Evolutionary conservation across 2,797 vertebrate species (phyloP), one percentile per base, ranked within the genome.

Genomic region (Myotis vivesi): DNA sequence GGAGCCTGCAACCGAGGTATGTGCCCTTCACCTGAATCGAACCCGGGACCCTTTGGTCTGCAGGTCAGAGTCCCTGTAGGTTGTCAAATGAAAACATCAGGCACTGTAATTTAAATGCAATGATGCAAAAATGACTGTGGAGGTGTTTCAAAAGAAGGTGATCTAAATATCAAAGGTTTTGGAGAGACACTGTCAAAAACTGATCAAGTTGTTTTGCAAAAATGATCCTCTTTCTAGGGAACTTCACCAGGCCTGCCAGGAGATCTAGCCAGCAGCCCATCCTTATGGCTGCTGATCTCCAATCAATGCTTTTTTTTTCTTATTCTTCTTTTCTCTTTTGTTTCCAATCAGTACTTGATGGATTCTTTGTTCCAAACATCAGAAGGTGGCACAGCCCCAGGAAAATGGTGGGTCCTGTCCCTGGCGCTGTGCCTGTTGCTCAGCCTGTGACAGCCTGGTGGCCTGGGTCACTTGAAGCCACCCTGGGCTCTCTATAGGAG

Each of bases 341-440:
- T 46, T 13, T 46, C 13, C 13, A 0, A 6, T 3, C 23, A 9
- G 8, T 15, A 3, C 1, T 1, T 4, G 23, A 46, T 6, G 38
- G 38, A n/a, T 36, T 68, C 17, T 46, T 57, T 57, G 77, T 82
- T 75, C 49, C 19, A 46, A 51, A 19, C 55, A 22, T 25, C 44
- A 20, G 83, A 53, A 92, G 55, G 19, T 62, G 75, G 5, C 28
- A 28, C n/a, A 30, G 51, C 55, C 51, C 44, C 44, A 46, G 12
- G 44, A 13, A 46, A 46, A 46, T 13, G 44, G 44, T 46, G 44
- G 44, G 44, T 46, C 44, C 44, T 46, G 44, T 46, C 44, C 44
- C 44, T 46, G 44, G 11, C 12, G 3, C 44, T 46, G 12, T 3
- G 2, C 44, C 44, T 46, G 44, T 46, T 46, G 10, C 10, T 46